A percentile compares a stretch with the other conserved stretches of the same genome.
phyloP scores from a whole-genome alignment of 2,113 vertebrate genomes.

The Numida meleagris region DNA sequence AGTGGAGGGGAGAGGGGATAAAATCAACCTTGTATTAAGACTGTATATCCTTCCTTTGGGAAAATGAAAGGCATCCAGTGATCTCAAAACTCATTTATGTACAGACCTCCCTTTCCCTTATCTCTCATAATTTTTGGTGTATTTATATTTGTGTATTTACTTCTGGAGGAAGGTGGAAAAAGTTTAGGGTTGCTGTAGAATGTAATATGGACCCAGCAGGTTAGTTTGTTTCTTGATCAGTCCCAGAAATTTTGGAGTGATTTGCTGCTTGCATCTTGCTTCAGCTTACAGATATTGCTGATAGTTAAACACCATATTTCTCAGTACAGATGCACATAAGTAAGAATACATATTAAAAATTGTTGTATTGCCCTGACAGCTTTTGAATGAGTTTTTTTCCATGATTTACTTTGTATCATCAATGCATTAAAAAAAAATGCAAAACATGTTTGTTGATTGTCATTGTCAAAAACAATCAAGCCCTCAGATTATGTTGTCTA shows the following conservation, averaged over 20 bases:
- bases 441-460: background rate
- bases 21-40: conserved; percentile 1
- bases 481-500: background rate
- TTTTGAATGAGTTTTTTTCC: background rate
- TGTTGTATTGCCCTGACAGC: background rate
- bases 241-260: background rate
- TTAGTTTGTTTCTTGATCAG: background rate
- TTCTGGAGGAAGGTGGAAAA: background rate
- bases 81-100: background rate
- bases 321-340: background rate
- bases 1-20: background rate
- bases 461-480: background rate
- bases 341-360: background rate
- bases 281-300: background rate
- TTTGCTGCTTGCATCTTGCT: background rate
- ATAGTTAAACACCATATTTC: background rate
- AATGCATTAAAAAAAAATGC: background rate
- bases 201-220: background rate
- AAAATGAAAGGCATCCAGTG: background rate
- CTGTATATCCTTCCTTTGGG: background rate
- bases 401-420: background rate
- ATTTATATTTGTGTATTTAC: background rate
- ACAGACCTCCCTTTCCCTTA: background rate
- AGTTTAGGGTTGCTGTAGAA: background rate
- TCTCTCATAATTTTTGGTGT: background rate